Base-by-base conservation (phyloP, 2,113 vertebrate genomes). In the Xiphias gladius region DNA sequence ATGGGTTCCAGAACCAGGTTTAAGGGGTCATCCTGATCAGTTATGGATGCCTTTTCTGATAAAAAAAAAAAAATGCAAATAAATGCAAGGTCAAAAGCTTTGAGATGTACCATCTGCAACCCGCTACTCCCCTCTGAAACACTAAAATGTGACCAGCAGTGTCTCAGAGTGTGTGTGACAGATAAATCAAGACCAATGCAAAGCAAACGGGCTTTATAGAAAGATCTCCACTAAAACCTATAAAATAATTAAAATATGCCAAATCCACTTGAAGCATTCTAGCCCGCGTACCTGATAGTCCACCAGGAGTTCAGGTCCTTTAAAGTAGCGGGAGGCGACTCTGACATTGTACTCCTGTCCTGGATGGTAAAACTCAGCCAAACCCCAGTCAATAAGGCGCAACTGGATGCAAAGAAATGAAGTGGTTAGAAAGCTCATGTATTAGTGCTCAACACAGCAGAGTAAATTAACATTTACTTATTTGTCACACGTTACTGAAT, bases 331-430 rank as follows among this genome's bases (percentile, higher is more conserved):
- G 0, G 95, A 96, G n/a, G 95, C 95, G 10, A 96, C 95, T 35
- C 95, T 80, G 63, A 96, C 95, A 3, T 96, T 96, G 91, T 96
- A 96, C 83, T 96, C 95, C 64, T 96, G 95, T 0, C 95, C 95
- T 0, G 95, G 95, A 77, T 96, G 95, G 83, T 96, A 96, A 81
- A 96, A 96, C 84, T 96, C 95, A 0, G 95, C 95, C 76, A 96
- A 86, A 4, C 95, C 95, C 95, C 95, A 96, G 89, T 96, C 95
- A 37, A 96, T 96, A 30, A 96, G 94, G 62, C 95, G 95, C 58
- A 96, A 72, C 95, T 96, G 73, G 4, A 63, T 13, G 62, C 0
- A 73, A 11, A 72, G 5, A 81, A 26, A 26, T 7, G 0, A 68
- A 46, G 14, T 30, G 37, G 28, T 69, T 43, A 76, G 14, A 30